Conservation (phyloP, 2,113 vertebrate genomes). For the Dicrurus megarhynchus region DNA sequence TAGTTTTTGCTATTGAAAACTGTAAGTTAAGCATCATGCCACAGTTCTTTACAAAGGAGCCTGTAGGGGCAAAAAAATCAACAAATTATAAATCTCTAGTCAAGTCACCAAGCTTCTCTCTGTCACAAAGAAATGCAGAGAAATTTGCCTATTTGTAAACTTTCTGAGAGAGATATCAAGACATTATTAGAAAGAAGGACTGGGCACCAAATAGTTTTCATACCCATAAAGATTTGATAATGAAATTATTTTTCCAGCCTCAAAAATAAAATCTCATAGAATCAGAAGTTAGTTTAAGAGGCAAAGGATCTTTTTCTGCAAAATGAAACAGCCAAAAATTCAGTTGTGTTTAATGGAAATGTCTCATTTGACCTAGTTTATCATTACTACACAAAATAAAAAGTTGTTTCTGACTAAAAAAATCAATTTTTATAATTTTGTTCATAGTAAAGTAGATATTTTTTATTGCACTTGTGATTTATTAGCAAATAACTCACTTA, state of each 20-base stretch:
- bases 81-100: neutral
- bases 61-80: accelerated
- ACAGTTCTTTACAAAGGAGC: neutral
- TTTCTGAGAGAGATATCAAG: neutral
- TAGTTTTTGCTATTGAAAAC: neutral
- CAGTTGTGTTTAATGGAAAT: neutral
- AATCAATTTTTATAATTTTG: neutral
- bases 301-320: neutral
- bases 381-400: neutral
- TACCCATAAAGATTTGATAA: neutral
- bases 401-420: neutral
- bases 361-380: neutral
- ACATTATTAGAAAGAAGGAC: neutral
- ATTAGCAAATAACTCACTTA: neutral
- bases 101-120: neutral
- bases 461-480: neutral
- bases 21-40: neutral
- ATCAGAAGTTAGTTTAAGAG: neutral
- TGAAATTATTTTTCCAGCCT: neutral
- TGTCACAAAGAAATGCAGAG: neutral
- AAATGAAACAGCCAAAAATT: neutral
- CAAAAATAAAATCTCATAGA: neutral
- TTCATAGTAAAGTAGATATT: neutral
- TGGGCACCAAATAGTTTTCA: neutral
- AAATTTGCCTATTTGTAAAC: neutral